phyloP scores from a whole-genome alignment of 2,888 invertebrate genomes.

The Drosophila eohydei region DNA sequence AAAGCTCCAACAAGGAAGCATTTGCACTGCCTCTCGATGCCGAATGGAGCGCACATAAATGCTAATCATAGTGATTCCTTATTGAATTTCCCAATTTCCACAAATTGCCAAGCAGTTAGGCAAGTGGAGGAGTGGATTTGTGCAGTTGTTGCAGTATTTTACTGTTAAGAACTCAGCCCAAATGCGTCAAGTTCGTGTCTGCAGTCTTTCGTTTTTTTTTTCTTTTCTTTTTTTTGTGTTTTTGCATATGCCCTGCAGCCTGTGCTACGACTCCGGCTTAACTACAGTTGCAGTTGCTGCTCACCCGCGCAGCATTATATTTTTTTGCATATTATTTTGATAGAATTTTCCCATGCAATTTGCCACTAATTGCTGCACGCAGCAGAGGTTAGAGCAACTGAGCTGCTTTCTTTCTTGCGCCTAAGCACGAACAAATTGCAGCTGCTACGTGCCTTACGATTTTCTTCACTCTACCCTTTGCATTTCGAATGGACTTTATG shows the following conservation, averaged over 20 bases:
- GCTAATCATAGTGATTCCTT: slow-evolving; percentile 79
- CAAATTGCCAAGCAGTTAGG: slow-evolving; percentile 42
- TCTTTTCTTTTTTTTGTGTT: not conserved
- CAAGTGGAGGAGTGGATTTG: slow-evolving; percentile 37
- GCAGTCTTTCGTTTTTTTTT: slow-evolving; percentile 57
- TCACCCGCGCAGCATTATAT: slow-evolving; percentile 43
- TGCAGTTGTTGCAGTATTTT: slow-evolving; percentile 37
- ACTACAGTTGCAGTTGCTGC: slow-evolving; percentile 17
- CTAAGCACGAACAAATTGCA: slow-evolving; percentile 59
- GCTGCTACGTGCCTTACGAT: slow-evolving; percentile 49
- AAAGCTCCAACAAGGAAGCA: slow-evolving; percentile 66
- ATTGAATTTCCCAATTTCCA: slow-evolving; percentile 69
- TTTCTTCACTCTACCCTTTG: not conserved
- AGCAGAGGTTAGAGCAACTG: slow-evolving; percentile 34
- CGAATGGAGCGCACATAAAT: slow-evolving; percentile 61
- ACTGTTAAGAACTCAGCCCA: slow-evolving; percentile 67
- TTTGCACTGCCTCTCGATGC: slow-evolving; percentile 15
- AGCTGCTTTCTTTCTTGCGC: slow-evolving; percentile 64
- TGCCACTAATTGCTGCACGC: slow-evolving; percentile 78
- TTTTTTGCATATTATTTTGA: slow-evolving; percentile 66
- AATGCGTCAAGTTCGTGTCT: slow-evolving; percentile 73
- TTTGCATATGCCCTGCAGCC: slow-evolving; percentile 48
- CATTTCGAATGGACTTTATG: not conserved
- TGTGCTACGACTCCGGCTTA: slow-evolving; percentile 1
- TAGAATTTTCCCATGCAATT: slow-evolving; percentile 77